Evolutionary conservation across 2,888 invertebrate genomes (phyloP), one percentile per base, ranked within the genome.

Genomic region (Ametastegia equiseti): DNA sequence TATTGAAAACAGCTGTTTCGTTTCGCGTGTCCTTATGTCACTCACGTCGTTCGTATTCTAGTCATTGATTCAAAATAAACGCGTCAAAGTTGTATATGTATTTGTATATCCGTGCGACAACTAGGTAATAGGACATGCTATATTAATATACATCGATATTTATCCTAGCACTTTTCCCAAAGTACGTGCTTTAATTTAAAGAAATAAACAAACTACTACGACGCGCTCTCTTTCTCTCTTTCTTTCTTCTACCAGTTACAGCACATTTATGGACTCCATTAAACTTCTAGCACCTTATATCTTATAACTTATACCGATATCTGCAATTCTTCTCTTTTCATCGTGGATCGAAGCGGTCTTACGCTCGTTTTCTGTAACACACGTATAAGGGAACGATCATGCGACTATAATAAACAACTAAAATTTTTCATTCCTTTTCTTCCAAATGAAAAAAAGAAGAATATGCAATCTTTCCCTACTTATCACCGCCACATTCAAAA

Each of bases 301-400:
- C 84, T 88, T 88, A 87, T 86, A 88, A 88, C 90, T 89, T 85
- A 89, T 83, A 85, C 87, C 87, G 85, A 85, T 83, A 80, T 88
- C 86, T 84, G 86, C 85, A 87, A 89, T 87, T 88, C 87, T 86
- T 87, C 88, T 88, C 82, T 88, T 88, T 86, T 89, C 88, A 83
- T 89, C 87, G 85, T 86, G 87, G 86, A 78, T 78, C 39, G 90
- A 89, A 88, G 87, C 86, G 84, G 83, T 89, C 89, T 90, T 89
- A 88, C 88, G 84, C 86, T 90, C 87, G 86, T 88, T 89, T 88
- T 90, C 89, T 90, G 89, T 86, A 89, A 91, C 90, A 89, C 87
- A 87, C 89, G 88, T 88, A 88, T 83, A 86, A 85, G 83, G n/a
- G 83, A 86, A 36, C 36, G 36, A 65, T 65, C 33, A 54, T 23